These are phyloP conservation scores for Zaprionus nigranus DNA, from an alignment of 1,140 invertebrate species.

Conservation along the genomic window DNA sequence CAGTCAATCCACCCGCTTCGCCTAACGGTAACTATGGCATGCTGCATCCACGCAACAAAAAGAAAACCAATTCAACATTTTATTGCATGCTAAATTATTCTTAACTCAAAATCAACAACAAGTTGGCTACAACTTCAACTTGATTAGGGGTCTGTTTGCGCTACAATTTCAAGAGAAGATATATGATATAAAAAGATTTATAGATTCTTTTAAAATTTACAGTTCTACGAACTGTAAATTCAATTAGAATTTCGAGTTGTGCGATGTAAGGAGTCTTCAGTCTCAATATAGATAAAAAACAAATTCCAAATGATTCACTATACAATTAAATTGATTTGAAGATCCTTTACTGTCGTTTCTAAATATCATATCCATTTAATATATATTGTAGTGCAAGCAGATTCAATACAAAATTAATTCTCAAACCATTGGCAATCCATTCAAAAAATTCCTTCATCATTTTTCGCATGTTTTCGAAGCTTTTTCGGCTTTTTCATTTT, in stretches of 20 bases:
- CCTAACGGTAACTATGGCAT: constrained; percentile 63
- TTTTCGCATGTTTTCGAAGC: constrained; percentile 32
- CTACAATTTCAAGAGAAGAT: not conserved
- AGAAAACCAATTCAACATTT: not conserved
- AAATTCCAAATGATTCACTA: no score
- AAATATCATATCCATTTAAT: no score
- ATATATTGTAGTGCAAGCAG: not conserved
- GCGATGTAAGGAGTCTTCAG: not conserved
- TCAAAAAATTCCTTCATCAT: constrained; percentile 21
- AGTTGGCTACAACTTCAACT: not conserved
- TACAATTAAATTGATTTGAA: no score
- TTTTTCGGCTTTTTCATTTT: constrained; percentile 31
- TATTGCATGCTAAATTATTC: constrained; percentile 43
- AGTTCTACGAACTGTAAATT: no score
- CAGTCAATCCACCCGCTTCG: constrained; percentile 1
- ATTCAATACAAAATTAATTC: constrained; percentile 6
- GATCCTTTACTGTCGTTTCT: no score
- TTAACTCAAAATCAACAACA: not conserved
- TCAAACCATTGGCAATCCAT: constrained; percentile 22
- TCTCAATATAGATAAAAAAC: no score
- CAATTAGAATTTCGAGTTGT: no score
- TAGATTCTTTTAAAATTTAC: not conserved
- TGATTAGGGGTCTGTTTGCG: not conserved
- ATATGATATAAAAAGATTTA: not conserved
- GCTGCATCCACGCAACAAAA: not conserved